A percentile compares a stretch with the other conserved stretches of the same genome.
These are phyloP conservation scores for Eulemur rubriventer DNA, from an alignment of 2,797 vertebrate species.

Conservation along the genomic window DNA sequence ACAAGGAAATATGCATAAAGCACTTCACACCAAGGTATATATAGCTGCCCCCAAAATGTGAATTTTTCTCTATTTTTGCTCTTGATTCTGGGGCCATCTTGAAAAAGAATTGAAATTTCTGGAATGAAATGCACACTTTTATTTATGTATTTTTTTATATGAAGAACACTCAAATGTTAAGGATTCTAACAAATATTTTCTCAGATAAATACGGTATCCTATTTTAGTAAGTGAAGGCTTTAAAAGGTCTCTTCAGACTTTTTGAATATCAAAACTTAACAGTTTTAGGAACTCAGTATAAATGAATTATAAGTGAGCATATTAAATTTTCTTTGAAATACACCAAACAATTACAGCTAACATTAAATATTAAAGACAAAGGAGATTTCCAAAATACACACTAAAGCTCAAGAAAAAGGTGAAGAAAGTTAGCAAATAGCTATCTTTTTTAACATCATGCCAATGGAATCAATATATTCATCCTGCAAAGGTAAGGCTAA, in stretches of 20 bases:
- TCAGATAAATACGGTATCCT: neutral
- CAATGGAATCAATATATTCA: neutral
- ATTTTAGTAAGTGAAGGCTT: neutral
- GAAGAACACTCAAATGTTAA: neutral
- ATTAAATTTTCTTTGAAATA: slow-evolving; percentile 40
- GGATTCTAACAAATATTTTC: neutral
- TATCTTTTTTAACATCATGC: neutral
- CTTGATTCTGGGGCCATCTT: neutral
- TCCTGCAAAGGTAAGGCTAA: slow-evolving; percentile 16
- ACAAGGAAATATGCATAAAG: neutral
- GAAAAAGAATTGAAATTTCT: neutral
- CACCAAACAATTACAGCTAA: neutral
- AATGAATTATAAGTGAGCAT: neutral
- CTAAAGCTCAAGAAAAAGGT: neutral
- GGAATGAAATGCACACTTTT: neutral
- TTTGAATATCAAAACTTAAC: neutral
- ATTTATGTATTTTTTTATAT: neutral
- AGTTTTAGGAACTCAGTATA: slow-evolving; percentile 26
- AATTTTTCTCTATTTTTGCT: neutral
- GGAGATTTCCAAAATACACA: neutral
- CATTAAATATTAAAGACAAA: slow-evolving; percentile 21
- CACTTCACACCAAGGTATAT: neutral
- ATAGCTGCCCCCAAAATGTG: neutral
- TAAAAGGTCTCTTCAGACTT: neutral
- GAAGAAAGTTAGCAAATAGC: neutral